phyloP scores from a whole-genome alignment of 2,113 vertebrate species.

The Eublepharis macularius region DNA sequence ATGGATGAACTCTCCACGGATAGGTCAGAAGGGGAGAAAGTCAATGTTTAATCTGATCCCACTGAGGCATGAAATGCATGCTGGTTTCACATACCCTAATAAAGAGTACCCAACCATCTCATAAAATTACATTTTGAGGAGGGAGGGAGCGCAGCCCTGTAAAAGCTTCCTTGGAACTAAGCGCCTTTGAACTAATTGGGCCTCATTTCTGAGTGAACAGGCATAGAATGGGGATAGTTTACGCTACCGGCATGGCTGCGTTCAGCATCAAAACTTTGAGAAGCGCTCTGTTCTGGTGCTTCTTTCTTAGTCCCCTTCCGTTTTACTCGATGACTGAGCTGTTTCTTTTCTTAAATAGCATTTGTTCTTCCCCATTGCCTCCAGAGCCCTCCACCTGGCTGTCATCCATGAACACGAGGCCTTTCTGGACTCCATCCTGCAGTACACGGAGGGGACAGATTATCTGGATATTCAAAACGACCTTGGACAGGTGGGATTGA shows the following conservation, averaged over 20 bases:
- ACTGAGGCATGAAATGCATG: no score
- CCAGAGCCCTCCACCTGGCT: constrained; percentile 77
- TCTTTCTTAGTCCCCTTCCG: neutral
- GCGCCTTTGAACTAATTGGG: no score
- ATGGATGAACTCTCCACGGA: no score
- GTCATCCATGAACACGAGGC: constrained; percentile 80
- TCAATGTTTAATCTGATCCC: neutral
- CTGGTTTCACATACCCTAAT: neutral
- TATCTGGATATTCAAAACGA: constrained; percentile 84
- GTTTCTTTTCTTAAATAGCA: neutral
- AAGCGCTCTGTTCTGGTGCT: no score
- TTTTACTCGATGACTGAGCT: neutral
- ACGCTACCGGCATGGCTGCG: no score
- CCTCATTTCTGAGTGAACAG: neutral
- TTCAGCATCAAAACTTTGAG: neutral
- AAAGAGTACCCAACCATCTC: no score
- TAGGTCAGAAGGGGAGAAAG: neutral
- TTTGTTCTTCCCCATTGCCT: neutral
- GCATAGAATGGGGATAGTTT: neutral
- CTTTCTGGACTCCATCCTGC: constrained; percentile 76
- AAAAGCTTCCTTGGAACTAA: neutral
- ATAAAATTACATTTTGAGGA: neutral
- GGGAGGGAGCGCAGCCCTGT: no score
- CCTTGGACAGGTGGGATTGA: constrained; percentile 74
- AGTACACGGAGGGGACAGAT: constrained; percentile 63